phyloP scores from a whole-genome alignment of 92 coral and sea anemone genomes.

The Scolanthus callimorphus region DNA sequence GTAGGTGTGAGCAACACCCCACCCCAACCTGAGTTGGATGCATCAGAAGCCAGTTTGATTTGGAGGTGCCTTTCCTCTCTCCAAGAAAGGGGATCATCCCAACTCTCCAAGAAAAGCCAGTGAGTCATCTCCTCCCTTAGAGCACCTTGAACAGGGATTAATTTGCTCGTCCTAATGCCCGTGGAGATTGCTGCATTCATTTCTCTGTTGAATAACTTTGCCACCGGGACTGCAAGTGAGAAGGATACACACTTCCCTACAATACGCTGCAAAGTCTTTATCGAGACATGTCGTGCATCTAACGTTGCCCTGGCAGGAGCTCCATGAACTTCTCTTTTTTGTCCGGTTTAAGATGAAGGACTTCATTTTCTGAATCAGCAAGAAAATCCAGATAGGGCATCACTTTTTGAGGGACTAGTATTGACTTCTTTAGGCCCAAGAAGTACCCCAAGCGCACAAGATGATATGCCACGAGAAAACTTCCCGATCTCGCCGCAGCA shows the following conservation, averaged over 20 bases:
- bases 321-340: background rate
- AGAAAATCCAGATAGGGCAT: background rate
- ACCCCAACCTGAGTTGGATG: conserved; percentile 61
- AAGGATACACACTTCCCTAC: conserved; percentile 21
- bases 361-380: background rate
- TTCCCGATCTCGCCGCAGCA: too few species aligned
- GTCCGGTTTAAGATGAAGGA: background rate
- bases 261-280: conserved; percentile 23
- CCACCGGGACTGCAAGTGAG: background rate
- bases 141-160: conserved; percentile 8
- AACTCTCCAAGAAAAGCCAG: conserved; percentile 23
- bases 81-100: conserved; percentile 37
- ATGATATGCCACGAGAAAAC: too few species aligned
- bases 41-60: conserved; percentile 49
- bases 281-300: background rate
- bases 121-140: conserved; percentile 25
- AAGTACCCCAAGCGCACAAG: too few species aligned
- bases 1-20: conserved; percentile 15
- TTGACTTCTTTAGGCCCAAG: background rate
- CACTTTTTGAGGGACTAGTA: background rate
- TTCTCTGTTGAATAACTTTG: background rate
- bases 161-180: conserved; percentile 15
- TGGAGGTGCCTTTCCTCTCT: conserved; percentile 32
- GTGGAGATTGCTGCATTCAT: conserved; percentile 3
- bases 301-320: background rate